These are phyloP conservation scores for Bruchidius siliquastri DNA, from an alignment of 2,888 invertebrate species.

Conservation along the genomic window DNA sequence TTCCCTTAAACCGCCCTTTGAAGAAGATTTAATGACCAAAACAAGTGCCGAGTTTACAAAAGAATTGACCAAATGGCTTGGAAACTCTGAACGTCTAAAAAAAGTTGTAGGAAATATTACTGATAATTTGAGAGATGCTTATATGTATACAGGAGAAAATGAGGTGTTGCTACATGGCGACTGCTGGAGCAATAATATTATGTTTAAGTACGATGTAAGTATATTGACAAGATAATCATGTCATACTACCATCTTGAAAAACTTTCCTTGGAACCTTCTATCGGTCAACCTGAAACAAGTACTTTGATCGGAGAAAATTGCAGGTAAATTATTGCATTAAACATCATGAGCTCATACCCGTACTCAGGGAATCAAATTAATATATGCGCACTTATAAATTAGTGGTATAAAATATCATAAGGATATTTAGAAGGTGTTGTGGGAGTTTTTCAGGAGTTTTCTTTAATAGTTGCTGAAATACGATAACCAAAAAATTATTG, in stretches of 20 bases:
- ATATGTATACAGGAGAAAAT: conserved; percentile 5
- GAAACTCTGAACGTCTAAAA: conserved; percentile 1
- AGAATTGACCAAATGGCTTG: background rate
- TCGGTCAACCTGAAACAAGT: too few relatives aligned
- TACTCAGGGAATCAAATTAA: too few relatives aligned
- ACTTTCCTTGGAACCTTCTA: too few relatives aligned
- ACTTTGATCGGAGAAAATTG: too few relatives aligned
- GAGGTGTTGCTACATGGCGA: conserved; percentile 34
- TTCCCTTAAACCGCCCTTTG: background rate
- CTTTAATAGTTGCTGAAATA: too few relatives aligned
- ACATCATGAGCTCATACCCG: too few relatives aligned
- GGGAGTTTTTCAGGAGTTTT: too few relatives aligned
- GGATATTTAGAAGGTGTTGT: too few relatives aligned
- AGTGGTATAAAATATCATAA: too few relatives aligned
- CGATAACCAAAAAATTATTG: too few relatives aligned
- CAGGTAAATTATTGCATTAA: too few relatives aligned
- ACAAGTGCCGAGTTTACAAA: background rate
- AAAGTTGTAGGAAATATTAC: background rate
- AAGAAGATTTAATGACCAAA: background rate
- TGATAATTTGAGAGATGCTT: background rate
- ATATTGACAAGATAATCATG: background rate
- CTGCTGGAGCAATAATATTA: conserved; percentile 32
- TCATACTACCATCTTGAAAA: background rate
- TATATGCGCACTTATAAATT: too few relatives aligned
- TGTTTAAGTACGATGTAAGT: conserved; percentile 33